Evolutionary conservation across 2,113 vertebrate genomes (phyloP), one percentile per base, ranked within the genome.

Genomic region (rabbit (Oryctolagus cuniculus)): DNA sequence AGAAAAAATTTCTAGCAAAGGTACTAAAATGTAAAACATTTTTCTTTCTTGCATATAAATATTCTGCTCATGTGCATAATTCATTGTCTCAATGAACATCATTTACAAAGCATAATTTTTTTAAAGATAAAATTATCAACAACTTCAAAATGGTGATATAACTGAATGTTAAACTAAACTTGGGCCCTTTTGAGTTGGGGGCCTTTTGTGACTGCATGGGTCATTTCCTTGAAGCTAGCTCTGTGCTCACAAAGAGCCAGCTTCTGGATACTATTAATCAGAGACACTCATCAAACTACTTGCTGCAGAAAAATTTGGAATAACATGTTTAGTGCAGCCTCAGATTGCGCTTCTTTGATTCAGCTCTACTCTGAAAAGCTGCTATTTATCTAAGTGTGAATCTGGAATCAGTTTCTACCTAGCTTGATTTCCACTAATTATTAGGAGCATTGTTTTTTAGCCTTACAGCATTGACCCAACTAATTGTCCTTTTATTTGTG

Each of bases 371-470:
- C 21, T 77, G 53, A n/a, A 78, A 92, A 89, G 38, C n/a, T 88
- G n/a, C 55, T 21, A 72, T 38, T 38, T 86, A 72, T 25, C 38
- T 61, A 44, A 63, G 55, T 77, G 10, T 88, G 73, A 31, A 31
- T 94, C 77, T 81, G 36, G 22, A 87, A 75, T 94, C 44, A 34
- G 36, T 55, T 85, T 75, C 34, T 67, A 58, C 63, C n/a, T 77
- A 92, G 31, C 27, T 34, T 61, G 24, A 49, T 15, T 80, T 91
- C 75, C 11, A 64, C 34, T 29, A 74, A n/a, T 78, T 78, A 49
- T 29, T 6, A 67, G 67, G 34, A 81, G n/a, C 73, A n/a, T 22
- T 34, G 36, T 69, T 91, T 91, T 31, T 74, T 77, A 51, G 69
- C 11, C 6, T 21, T 44, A 34, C 79, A 51, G 19, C 13, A 10